phyloP scores from a whole-genome alignment of 1,140 invertebrate genomes.

The Leptinotarsa defecta region DNA sequence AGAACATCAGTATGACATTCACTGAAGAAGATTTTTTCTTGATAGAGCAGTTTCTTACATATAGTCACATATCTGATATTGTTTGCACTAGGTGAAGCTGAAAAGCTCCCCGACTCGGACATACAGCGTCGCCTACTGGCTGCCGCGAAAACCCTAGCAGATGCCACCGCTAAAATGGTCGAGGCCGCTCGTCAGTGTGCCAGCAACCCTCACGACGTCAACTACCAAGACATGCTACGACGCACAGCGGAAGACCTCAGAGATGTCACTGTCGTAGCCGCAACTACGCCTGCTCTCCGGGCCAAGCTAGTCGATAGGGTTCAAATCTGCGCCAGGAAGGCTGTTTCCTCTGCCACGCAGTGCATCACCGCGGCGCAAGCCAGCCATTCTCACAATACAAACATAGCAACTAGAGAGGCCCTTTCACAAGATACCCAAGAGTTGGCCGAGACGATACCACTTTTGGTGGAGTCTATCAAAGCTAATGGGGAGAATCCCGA shows the following conservation, averaged over 20 bases:
- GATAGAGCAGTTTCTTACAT: no score
- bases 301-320: slow-evolving; percentile 77
- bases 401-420: slow-evolving; percentile 67
- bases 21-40: no score
- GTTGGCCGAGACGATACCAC: slow-evolving; percentile 80
- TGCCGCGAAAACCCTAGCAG: slow-evolving; percentile 90
- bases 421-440: slow-evolving; percentile 76
- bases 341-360: slow-evolving; percentile 87
- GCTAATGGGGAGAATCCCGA: slow-evolving; percentile 73
- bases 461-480: slow-evolving; percentile 81
- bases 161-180: slow-evolving; percentile 94
- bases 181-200: slow-evolving; percentile 94
- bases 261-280: slow-evolving; percentile 83
- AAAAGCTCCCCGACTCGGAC: slow-evolving; percentile 84
- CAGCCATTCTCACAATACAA: slow-evolving; percentile 68
- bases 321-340: slow-evolving; percentile 83
- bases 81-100: slow-evolving; percentile 71
- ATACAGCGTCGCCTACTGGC: slow-evolving; percentile 87
- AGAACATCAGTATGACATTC: no score
- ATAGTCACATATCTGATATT: no score
- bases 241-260: slow-evolving; percentile 90
- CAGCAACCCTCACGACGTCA: slow-evolving; percentile 79
- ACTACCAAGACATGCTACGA: slow-evolving; percentile 81
- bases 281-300: slow-evolving; percentile 75
- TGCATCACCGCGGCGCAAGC: slow-evolving; percentile 86